These are phyloP conservation scores for Sympetrum striolatum DNA, from an alignment of 2,888 invertebrate species.

Conservation along the genomic window DNA sequence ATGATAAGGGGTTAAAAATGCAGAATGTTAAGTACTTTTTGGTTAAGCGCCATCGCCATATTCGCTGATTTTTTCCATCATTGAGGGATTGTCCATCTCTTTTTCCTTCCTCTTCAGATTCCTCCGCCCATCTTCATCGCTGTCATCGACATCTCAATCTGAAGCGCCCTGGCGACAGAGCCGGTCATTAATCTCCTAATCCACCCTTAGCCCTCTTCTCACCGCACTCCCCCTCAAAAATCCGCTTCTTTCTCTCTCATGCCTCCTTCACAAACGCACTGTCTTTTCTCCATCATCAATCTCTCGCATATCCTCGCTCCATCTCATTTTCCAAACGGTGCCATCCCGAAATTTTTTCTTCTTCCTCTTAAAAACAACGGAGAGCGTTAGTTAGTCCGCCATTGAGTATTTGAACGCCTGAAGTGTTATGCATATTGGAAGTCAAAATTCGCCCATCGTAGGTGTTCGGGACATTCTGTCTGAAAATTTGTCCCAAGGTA, in stretches of 20 bases:
- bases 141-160: constrained; percentile 35
- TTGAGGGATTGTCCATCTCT: background rate
- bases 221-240: background rate
- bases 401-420: background rate
- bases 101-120: background rate
- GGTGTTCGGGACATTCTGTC: background rate
- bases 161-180: constrained; percentile 13
- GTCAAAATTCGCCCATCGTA: background rate
- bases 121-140: background rate
- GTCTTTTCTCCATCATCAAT: constrained; percentile 34
- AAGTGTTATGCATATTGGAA: background rate
- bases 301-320: background rate
- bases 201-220: background rate
- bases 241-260: background rate
- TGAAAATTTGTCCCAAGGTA: too few species aligned
- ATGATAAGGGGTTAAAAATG: too few species aligned
- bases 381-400: background rate
- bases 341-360: background rate
- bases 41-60: too few species aligned
- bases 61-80: background rate
- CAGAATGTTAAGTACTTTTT: too few species aligned
- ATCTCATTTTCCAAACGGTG: background rate
- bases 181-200: constrained; percentile 32
- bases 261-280: background rate
- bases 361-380: background rate